Evolutionary conservation across 2,113 vertebrate species (phyloP), one percentile per base, ranked within the genome.

Genomic region (Nycticryphes semicollaris): DNA sequence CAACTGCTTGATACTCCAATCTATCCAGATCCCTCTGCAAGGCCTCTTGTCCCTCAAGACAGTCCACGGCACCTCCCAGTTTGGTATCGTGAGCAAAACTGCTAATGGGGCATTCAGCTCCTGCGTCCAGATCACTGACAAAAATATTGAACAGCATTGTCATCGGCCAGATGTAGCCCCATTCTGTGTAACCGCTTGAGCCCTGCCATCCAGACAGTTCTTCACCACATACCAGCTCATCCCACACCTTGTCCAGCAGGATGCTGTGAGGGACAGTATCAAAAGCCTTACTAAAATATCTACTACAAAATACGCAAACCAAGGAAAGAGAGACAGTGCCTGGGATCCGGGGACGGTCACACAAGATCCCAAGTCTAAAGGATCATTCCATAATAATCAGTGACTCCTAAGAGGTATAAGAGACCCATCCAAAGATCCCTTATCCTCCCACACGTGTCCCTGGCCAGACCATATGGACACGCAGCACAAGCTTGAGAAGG

Each of bases 1-100:
- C 10, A 18, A 8, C 0, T 84, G n/a, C 15, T 15, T 0, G 0
- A 1, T 39, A 53, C 59, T 48, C 9, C 15, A 10, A 1, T 22
- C 56, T 45, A 1, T 37, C 24, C 19, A 67, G 33, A 53, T 48
- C 56, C 67, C 41, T 62, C 67, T 89, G 50, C 39, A 35, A 33
- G 66, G 66, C 35, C 50, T 93, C 39, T 4, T 31, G 48, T 45
- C 10, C 27, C 27, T 81, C 8, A 3, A 17, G 64, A 30, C 31
- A 43, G 20, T 4, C 27, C 45, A 14, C 48, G 89, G 48, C 70
- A 57, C 24, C 43, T 91, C 47, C 43, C 41, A 33, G 0, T 54
- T 37, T 39, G 19, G 47, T 31, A 60, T 15, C 0, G 0, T 30
- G 3, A 63, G 31, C 18, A 48, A 27, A 27, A 19, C 16, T 27